Evolutionary conservation across 2,113 vertebrate genomes (phyloP).

Genomic region (human): DNA sequence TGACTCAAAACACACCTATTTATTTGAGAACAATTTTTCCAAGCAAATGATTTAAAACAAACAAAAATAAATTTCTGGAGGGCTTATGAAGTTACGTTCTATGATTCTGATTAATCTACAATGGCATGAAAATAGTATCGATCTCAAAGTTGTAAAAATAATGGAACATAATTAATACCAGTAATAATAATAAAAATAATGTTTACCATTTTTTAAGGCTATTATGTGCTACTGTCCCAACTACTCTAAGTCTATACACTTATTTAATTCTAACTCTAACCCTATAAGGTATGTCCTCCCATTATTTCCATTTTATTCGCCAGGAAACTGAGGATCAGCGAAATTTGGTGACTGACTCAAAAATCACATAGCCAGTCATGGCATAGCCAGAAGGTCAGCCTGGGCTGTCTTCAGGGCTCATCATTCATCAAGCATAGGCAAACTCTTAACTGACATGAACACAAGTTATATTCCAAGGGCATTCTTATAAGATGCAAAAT

Average conservation of each 20-base stretch:
- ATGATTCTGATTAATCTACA: not conserved
- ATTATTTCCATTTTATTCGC: not conserved
- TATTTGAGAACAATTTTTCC: constrained; percentile 5
- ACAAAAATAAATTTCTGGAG: not conserved
- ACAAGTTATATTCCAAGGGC: not conserved
- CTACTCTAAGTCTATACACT: not conserved
- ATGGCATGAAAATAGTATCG: not conserved
- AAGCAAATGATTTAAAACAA: not conserved
- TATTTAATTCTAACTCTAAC: not conserved
- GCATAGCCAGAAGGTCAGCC: not conserved
- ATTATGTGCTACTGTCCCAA: not conserved
- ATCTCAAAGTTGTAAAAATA: not conserved
- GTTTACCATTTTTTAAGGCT: not conserved
- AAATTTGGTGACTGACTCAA: not conserved
- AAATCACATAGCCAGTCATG: not conserved
- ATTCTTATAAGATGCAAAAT: not conserved
- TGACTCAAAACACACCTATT: not conserved
- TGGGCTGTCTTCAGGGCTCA: not conserved
- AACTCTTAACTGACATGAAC: not conserved
- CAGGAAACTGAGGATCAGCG: not conserved
- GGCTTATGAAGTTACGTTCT: not conserved
- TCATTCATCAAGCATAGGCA: not conserved
- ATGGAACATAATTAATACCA: not conserved
- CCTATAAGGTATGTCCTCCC: not conserved
- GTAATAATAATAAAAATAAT: not conserved